Conservation (phyloP, 1,140 invertebrate genomes). For the Streblospio benedicti region DNA sequence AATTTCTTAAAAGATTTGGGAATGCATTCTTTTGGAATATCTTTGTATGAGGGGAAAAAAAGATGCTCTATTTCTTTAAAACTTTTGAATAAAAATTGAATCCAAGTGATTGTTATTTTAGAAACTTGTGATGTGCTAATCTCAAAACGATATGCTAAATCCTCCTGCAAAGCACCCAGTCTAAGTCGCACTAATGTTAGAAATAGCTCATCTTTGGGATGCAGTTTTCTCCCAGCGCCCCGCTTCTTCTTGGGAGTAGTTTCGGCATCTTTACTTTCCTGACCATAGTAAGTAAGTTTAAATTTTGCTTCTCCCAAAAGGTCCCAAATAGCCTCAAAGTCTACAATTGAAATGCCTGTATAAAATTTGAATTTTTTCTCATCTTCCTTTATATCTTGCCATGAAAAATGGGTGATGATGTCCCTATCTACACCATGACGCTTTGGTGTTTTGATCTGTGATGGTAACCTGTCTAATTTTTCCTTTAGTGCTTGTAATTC, state of each 20-base stretch:
- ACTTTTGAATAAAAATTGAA: constrained; percentile 17
- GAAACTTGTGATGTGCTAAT: constrained; percentile 7
- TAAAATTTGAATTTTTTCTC: constrained; percentile 16
- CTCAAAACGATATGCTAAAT: constrained; percentile 17
- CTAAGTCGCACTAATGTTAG: constrained; percentile 14
- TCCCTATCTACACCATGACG: too few relatives aligned
- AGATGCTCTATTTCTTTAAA: not conserved
- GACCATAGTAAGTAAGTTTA: constrained; percentile 5
- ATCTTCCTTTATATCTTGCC: constrained; percentile 1
- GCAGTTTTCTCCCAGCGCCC: constrained; percentile 10
- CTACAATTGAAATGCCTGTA: constrained; percentile 11
- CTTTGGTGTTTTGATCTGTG: too few relatives aligned
- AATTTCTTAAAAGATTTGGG: constrained; percentile 11
- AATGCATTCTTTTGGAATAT: constrained; percentile 8
- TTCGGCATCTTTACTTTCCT: constrained; percentile 5
- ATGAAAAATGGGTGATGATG: too few relatives aligned
- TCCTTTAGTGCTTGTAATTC: too few relatives aligned
- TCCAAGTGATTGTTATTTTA: constrained; percentile 18
- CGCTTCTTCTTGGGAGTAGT: constrained; percentile 1
- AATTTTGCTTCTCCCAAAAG: constrained; percentile 7
- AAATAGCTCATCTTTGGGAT: constrained; percentile 10
- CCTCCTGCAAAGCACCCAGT: constrained; percentile 1
- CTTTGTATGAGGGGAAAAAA: constrained; percentile 6
- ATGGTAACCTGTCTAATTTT: too few relatives aligned
- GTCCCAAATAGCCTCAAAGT: constrained; percentile 5